Base-by-base conservation (phyloP, 2,888 invertebrate genomes). In the Eretmocerus hayati region DNA sequence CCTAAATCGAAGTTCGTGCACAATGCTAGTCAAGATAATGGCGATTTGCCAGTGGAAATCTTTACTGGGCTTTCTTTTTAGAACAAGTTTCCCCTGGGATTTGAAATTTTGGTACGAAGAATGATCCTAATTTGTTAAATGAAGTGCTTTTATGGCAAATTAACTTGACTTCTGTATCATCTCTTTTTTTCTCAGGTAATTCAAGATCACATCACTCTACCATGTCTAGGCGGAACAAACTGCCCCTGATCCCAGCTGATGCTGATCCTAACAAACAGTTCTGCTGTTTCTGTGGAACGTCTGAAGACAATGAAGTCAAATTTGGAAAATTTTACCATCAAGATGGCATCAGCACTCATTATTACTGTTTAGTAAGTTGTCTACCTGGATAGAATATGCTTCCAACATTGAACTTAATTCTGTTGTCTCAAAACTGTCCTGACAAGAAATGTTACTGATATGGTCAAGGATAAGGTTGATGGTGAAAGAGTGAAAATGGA, bases 301-400 rank as follows among this genome's bases (percentile, higher is more conserved):
- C 69, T 33, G 72, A 75, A 1, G 74, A 78, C 18, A 74, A 81
- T 56, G 81, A 80, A 59, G 48, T 77, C 6, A 67, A 72, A 13
- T 80, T 72, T 61, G 82, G 82, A 3, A 77, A 77, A 58, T 64
- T 81, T 22, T 77, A 80, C 56, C 70, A 73, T 9, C 73, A 78
- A 38, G 74, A 76, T 11, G 74, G 77, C 11, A 71, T 85, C 21
- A 72, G 77, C 31, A 83, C 83, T 2, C 88, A 89, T 65, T 84
- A 86, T 60, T 87, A 81, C 69, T 89, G 88, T 65, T 75, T 85
- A 74, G 87, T 87, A 75, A 75, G 78, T 74, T 36, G 11, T 6
- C 26, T n/a, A n/a, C n/a, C n/a, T n/a, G n/a, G n/a, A n/a, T n/a
- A n/a, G n/a, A n/a, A n/a, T n/a, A n/a, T n/a, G n/a, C n/a, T n/a